phyloP scores from a whole-genome alignment of 1,140 invertebrate genomes.

The Drosophila azteca region DNA sequence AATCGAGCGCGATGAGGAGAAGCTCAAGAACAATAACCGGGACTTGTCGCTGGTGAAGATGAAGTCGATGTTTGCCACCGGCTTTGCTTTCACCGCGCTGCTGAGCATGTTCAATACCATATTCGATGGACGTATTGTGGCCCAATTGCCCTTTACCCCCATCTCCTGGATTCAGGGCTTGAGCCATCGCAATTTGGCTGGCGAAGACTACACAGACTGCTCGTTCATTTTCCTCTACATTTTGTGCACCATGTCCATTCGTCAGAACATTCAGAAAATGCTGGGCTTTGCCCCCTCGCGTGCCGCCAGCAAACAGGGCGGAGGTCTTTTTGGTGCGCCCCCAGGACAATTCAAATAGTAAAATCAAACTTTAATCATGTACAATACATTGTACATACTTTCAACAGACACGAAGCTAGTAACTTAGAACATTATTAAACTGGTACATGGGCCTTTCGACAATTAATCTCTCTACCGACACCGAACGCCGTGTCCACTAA shows the following conservation, averaged over 20 bases:
- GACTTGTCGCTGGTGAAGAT: slow-evolving; percentile 99
- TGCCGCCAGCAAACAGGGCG: slow-evolving; percentile 96
- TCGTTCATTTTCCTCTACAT: slow-evolving; percentile 99
- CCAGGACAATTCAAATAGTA: slow-evolving; percentile 90
- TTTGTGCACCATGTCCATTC: slow-evolving; percentile 99
- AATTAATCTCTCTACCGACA: slow-evolving; percentile 94
- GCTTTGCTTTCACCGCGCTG: slow-evolving; percentile 98
- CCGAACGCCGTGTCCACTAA: slow-evolving; percentile 97
- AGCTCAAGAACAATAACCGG: slow-evolving; percentile 98
- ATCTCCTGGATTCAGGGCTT: slow-evolving; percentile 98
- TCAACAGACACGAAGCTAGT: slow-evolving; percentile 21
- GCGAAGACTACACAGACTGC: slow-evolving; percentile 99
- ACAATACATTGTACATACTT: slow-evolving; percentile 25
- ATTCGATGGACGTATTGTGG: slow-evolving; percentile 99
- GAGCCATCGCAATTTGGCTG: slow-evolving; percentile 97
- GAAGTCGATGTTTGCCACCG: slow-evolving; percentile 99
- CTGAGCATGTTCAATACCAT: slow-evolving; percentile 99
- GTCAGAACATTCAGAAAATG: slow-evolving; percentile 98
- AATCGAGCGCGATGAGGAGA: slow-evolving; percentile 98
- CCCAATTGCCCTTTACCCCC: slow-evolving; percentile 97
- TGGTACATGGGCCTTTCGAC: slow-evolving; percentile 88
- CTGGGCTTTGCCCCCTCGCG: slow-evolving; percentile 98
- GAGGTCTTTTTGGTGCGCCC: slow-evolving; percentile 91
- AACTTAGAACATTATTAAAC: slow-evolving; percentile 86
- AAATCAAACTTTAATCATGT: slow-evolving; percentile 48